Evolutionary conservation across 1,140 invertebrate genomes (phyloP).

Genomic region (Caenorhabditis remanei): DNA sequence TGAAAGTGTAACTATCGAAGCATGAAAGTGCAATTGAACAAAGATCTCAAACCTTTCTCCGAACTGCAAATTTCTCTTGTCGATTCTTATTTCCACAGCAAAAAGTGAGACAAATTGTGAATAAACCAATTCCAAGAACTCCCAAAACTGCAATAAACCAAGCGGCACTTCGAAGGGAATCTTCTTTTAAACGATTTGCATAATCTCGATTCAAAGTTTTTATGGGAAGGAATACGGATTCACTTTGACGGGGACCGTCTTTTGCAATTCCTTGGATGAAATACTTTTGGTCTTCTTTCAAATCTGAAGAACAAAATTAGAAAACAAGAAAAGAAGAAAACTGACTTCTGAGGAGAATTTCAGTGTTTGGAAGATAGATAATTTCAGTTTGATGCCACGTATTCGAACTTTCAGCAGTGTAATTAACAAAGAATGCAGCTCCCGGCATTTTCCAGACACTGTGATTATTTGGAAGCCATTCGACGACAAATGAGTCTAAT

Average conservation of each 20-base stretch:
- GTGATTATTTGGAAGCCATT: conserved; percentile 72
- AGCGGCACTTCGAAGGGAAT: conserved; percentile 73
- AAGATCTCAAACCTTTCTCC: conserved; percentile 51
- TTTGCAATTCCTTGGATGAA: conserved; percentile 72
- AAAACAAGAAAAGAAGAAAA: background rate
- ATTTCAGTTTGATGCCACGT: conserved; percentile 10
- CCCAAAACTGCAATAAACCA: conserved; percentile 75
- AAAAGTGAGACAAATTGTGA: conserved; percentile 68
- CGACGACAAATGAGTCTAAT: conserved; percentile 66
- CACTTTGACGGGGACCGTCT: conserved; percentile 67
- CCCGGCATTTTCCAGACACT: conserved; percentile 72
- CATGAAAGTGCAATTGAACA: background rate
- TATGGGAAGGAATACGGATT: conserved; percentile 64
- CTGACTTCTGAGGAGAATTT: conserved; percentile 4
- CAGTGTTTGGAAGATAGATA: conserved; percentile 69
- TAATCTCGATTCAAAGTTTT: conserved; percentile 67
- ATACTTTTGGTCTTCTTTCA: conserved; percentile 71
- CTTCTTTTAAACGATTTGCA: conserved; percentile 65
- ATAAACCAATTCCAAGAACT: conserved; percentile 69
- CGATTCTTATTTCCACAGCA: conserved; percentile 66
- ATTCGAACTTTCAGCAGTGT: conserved; percentile 67
- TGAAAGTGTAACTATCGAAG: background rate
- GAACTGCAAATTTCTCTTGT: conserved; percentile 44
- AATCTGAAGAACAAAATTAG: conserved; percentile 64
- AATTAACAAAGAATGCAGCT: conserved; percentile 74